A percentile compares a stretch with the other conserved stretches of the same genome.
Evolutionary conservation across 2,113 vertebrate genomes (phyloP).

Genomic region (Oryzias celebensis): DNA sequence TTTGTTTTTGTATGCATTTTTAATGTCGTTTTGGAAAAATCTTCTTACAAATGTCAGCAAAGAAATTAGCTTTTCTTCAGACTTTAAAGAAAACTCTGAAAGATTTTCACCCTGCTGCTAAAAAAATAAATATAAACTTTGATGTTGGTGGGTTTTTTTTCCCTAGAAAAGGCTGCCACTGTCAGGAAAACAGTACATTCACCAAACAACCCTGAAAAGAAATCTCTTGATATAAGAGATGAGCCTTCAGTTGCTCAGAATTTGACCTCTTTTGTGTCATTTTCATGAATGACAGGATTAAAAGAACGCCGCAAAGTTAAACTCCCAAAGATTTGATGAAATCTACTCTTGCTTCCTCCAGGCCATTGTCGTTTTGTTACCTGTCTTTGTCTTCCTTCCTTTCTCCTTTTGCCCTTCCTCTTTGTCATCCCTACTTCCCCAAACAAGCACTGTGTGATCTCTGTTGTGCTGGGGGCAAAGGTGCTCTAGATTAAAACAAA

Average conservation of each 20-base stretch:
- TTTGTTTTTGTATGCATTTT: constrained; percentile 1
- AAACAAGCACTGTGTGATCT: constrained; percentile 42
- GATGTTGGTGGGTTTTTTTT: constrained; percentile 48
- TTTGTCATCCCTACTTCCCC: constrained; percentile 57
- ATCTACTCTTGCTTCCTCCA: constrained; percentile 10
- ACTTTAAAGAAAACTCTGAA: constrained; percentile 44
- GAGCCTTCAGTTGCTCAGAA: not conserved
- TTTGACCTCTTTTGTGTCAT: too few species aligned
- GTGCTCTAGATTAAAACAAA: constrained; percentile 77
- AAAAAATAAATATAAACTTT: constrained; percentile 26
- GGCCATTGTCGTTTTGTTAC: not conserved
- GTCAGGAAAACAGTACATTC: constrained; percentile 44
- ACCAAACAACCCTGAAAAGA: constrained; percentile 50
- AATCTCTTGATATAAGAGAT: constrained; percentile 48
- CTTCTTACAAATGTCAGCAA: constrained; percentile 27
- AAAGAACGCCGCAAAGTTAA: constrained; percentile 17
- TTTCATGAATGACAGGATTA: constrained; percentile 8
- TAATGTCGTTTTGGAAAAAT: constrained; percentile 8
- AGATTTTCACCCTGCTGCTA: constrained; percentile 28
- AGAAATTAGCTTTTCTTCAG: constrained; percentile 29
- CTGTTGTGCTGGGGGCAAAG: constrained; percentile 77
- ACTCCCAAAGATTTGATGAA: constrained; percentile 31
- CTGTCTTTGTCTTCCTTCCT: constrained; percentile 35
- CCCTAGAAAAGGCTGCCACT: constrained; percentile 42
- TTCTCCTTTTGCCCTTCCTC: constrained; percentile 19